Conservation (phyloP, 1,140 invertebrate species). For the Eriosoma lanigerum region DNA sequence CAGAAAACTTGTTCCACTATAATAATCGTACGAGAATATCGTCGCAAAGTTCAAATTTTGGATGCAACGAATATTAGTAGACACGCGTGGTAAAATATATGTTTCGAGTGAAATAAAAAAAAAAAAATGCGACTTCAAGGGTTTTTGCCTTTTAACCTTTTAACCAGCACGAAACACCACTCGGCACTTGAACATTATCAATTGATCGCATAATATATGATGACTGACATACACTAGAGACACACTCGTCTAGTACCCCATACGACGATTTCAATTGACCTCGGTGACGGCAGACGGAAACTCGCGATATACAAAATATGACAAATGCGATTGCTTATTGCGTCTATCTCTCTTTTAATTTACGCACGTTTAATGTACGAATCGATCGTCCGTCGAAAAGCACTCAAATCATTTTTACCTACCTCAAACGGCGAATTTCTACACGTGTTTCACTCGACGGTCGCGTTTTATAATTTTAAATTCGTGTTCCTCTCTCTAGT, state of each 20-base stretch:
- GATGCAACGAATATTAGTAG: too few relatives aligned
- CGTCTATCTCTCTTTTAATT: too few relatives aligned
- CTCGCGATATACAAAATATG: too few relatives aligned
- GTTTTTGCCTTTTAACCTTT: background rate
- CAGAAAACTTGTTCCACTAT: too few relatives aligned
- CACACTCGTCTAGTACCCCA: too few relatives aligned
- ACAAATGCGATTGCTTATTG: too few relatives aligned
- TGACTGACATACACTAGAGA: too few relatives aligned
- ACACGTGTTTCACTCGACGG: background rate
- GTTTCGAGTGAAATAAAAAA: background rate
- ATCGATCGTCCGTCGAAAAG: background rate
- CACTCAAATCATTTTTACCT: background rate
- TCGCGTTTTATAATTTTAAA: background rate
- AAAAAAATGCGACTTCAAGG: background rate
- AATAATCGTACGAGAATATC: too few relatives aligned
- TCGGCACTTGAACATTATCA: background rate
- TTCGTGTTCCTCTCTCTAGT: background rate
- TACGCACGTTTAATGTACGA: background rate
- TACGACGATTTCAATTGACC: background rate
- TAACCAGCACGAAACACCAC: background rate
- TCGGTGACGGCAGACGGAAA: too few relatives aligned
- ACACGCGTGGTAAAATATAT: too few relatives aligned
- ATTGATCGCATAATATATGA: too few relatives aligned
- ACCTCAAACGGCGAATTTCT: background rate
- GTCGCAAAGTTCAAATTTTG: too few relatives aligned